phyloP scores from a whole-genome alignment of 2,797 vertebrate genomes.

The Phalloptychus januarius region DNA sequence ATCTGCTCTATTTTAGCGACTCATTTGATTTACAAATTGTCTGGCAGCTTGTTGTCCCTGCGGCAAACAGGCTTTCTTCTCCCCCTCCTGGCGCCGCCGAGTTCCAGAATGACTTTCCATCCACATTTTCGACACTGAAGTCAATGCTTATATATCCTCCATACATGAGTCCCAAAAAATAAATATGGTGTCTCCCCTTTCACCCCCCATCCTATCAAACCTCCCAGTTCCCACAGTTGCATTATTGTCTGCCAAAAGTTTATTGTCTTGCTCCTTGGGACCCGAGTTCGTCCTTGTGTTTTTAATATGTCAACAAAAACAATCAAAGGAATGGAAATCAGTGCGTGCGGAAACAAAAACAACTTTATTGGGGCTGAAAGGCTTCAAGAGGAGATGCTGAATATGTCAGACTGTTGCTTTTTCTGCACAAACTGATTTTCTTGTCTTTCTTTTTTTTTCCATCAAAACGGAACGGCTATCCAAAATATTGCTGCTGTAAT shows the following conservation, averaged over 20 bases:
- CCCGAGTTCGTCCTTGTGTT: slow-evolving; percentile 47
- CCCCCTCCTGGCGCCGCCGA: slow-evolving; percentile 29
- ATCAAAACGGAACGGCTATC: not conserved
- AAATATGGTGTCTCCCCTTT: slow-evolving; percentile 12
- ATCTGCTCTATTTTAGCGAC: slow-evolving; percentile 54
- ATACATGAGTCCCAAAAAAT: slow-evolving; percentile 24
- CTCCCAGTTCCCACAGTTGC: slow-evolving; percentile 18
- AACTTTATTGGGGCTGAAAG: slow-evolving; percentile 9
- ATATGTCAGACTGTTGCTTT: slow-evolving; percentile 4
- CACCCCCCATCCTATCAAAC: too few species aligned
- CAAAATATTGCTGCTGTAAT: not conserved
- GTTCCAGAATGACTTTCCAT: slow-evolving; percentile 44
- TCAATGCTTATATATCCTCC: slow-evolving; percentile 38
- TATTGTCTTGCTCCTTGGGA: slow-evolving; percentile 18
- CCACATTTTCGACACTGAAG: slow-evolving; percentile 51
- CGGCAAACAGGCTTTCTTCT: slow-evolving; percentile 45
- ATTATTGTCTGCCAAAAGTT: slow-evolving; percentile 18
- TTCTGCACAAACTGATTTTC: slow-evolving; percentile 3
- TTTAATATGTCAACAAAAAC: slow-evolving; percentile 31
- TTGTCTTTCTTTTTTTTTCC: not conserved
- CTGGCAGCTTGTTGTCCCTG: slow-evolving; percentile 35
- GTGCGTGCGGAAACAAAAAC: not conserved
- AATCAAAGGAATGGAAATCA: slow-evolving; percentile 23
- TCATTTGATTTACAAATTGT: slow-evolving; percentile 70
- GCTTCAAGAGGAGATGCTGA: slow-evolving; percentile 9